Base-by-base conservation (phyloP, 2,888 invertebrate species). In the Cetonia aurata region DNA sequence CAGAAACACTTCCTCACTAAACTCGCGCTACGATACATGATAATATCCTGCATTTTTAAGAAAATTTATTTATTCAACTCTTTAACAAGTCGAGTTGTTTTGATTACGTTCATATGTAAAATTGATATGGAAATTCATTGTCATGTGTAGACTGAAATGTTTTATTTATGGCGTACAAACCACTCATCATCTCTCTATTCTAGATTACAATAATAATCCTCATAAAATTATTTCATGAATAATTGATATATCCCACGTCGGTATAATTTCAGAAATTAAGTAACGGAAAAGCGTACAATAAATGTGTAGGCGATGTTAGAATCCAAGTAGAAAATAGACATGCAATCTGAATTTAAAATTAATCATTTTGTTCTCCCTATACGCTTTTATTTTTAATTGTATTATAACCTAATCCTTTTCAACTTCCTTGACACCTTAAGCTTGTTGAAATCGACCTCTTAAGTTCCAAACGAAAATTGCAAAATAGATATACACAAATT, bases 171-270 rank as follows among this genome's bases (percentile, higher is more conserved):
- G 10, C 33, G 57, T 41, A 33, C 56, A 55, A 41, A 67, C 56
- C 67, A 67, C 67, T 62, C 62, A 62, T 62, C 62, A 62, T 62
- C 62, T 46, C 25, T 62, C 62, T 50, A 67, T 67, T 57, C 67
- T 57, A 46, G 62, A 69, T 69, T 69, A 69, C 69, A 69, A 69
- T 69, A 69, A 69, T 60, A 69, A 69, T 62, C 62, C 69, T 52
- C 69, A 69, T 69, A 69, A 69, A 69, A 69, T 69, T 69, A 69
- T 69, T 69, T 69, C 69, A 69, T 69, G 69, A 69, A 69, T 69
- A 69, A 69, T 69, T 69, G 69, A 67, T 67, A 62, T 62, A 62
- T 25, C 44, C 62, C 62, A 62, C 62, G 62, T 62, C 48, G 48
- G 62, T 62, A 62, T 62, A 50, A 62, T 62, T 44, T 69, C 59